Evolutionary conservation across 2,888 invertebrate species (phyloP).

Genomic region (Mimumesa dahlbomi): DNA sequence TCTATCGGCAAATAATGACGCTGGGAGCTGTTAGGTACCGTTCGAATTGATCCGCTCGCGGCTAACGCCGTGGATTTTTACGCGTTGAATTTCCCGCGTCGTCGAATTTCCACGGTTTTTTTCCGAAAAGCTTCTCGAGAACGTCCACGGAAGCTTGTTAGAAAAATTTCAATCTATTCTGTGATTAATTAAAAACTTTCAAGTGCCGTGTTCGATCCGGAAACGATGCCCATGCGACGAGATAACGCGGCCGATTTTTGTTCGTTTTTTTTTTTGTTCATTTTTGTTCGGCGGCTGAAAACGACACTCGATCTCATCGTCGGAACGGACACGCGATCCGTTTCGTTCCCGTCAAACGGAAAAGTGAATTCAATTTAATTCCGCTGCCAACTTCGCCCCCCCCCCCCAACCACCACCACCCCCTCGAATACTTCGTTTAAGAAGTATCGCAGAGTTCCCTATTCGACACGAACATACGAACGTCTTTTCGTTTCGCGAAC

Average conservation of each 20-base stretch:
- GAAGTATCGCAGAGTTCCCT: too few relatives aligned
- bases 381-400: slow-evolving; percentile 18
- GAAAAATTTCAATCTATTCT: slow-evolving; percentile 60
- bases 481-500: neutral
- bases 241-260: slow-evolving; percentile 40
- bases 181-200: slow-evolving; percentile 62
- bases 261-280: slow-evolving; percentile 6
- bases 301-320: slow-evolving; percentile 19
- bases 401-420: neutral
- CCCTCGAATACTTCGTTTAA: too few relatives aligned
- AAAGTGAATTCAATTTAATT: slow-evolving; percentile 38
- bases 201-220: slow-evolving; percentile 41
- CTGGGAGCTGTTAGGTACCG: too few relatives aligned
- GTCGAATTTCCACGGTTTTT: too few relatives aligned
- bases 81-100: slow-evolving; percentile 18
- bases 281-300: neutral
- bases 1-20: too few relatives aligned
- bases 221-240: slow-evolving; percentile 30
- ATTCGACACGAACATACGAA: neutral
- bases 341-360: slow-evolving; percentile 9
- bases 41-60: slow-evolving; percentile 9
- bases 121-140: too few relatives aligned
- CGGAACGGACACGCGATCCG: slow-evolving; percentile 41
- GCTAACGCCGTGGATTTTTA: slow-evolving; percentile 33
- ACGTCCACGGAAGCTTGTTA: too few relatives aligned